A percentile compares a stretch with the other conserved stretches of the same genome.
Evolutionary conservation across 2,888 invertebrate genomes (phyloP).

Genomic region (Polyommatus icarus): DNA sequence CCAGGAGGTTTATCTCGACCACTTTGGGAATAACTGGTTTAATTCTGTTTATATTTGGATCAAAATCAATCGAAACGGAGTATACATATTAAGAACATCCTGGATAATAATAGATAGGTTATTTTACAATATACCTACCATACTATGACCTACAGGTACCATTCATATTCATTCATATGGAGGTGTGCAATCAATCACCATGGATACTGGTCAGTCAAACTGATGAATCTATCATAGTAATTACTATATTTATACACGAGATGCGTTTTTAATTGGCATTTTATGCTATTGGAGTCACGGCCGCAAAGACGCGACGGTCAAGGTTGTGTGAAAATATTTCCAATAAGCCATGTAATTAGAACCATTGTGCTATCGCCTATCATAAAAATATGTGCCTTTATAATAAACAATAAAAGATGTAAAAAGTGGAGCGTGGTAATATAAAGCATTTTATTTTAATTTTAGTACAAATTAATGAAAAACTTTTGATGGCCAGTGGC

Average conservation of each 20-base stretch:
- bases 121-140: neutral
- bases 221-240: slow-evolving; percentile 16
- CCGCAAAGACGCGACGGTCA: neutral
- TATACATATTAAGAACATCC: too few relatives aligned
- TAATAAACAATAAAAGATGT: neutral
- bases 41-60: too few relatives aligned
- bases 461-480: too few relatives aligned
- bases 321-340: slow-evolving; percentile 24
- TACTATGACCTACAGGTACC: neutral
- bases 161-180: neutral
- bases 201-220: slow-evolving; percentile 6
- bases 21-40: too few relatives aligned
- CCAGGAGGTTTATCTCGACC: too few relatives aligned
- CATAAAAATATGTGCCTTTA: neutral
- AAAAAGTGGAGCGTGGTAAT: slow-evolving; percentile 6
- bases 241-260: slow-evolving; percentile 10
- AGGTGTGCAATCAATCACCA: slow-evolving; percentile 5
- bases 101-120: too few relatives aligned
- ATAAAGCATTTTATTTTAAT: neutral
- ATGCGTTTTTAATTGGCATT: slow-evolving; percentile 24
- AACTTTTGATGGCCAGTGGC: too few relatives aligned
- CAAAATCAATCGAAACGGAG: too few relatives aligned
- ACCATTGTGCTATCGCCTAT: neutral
- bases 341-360: slow-evolving; percentile 5
- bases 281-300: slow-evolving; percentile 12